These are phyloP conservation scores for Pterostichus madidus DNA, from an alignment of 2,888 invertebrate genomes.

Conservation along the genomic window DNA sequence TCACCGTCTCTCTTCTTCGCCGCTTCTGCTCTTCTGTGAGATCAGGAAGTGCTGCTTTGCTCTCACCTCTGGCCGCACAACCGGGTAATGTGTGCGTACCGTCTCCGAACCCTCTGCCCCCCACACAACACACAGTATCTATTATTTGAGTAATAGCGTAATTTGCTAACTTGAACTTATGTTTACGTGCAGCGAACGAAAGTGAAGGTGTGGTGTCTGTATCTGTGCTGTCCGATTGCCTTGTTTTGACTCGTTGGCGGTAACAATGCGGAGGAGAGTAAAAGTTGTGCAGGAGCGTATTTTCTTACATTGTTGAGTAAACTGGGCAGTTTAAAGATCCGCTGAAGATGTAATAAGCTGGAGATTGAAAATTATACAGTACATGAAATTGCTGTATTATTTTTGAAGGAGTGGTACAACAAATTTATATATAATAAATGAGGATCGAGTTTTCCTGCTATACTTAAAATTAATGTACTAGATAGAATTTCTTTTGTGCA, in stretches of 20 bases:
- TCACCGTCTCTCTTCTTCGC: too few relatives aligned
- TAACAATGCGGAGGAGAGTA: constrained; percentile 34
- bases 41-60: constrained; percentile 21
- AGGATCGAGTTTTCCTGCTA: neutral
- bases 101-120: constrained; percentile 3
- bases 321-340: too few relatives aligned
- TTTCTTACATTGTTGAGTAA: neutral
- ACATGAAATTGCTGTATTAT: neutral
- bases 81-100: constrained; percentile 60
- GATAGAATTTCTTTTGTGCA: too few relatives aligned
- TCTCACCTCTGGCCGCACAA: constrained; percentile 48
- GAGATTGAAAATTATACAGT: constrained; percentile 3
- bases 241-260: constrained; percentile 22
- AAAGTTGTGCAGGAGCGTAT: constrained; percentile 42
- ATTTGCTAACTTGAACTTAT: constrained; percentile 59
- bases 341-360: too few relatives aligned
- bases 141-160: constrained; percentile 66
- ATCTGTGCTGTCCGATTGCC: constrained; percentile 25
- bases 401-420: neutral
- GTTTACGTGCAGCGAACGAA: constrained; percentile 56
- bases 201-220: constrained; percentile 55
- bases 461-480: neutral
- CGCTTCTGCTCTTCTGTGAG: neutral
- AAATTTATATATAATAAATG: constrained; percentile 1
- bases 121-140: constrained; percentile 48